Percentiles rank a stretch among this genome's conserved stretches.
Conservation (phyloP, 1,140 invertebrate species). For the Drosophila baimaii region DNA sequence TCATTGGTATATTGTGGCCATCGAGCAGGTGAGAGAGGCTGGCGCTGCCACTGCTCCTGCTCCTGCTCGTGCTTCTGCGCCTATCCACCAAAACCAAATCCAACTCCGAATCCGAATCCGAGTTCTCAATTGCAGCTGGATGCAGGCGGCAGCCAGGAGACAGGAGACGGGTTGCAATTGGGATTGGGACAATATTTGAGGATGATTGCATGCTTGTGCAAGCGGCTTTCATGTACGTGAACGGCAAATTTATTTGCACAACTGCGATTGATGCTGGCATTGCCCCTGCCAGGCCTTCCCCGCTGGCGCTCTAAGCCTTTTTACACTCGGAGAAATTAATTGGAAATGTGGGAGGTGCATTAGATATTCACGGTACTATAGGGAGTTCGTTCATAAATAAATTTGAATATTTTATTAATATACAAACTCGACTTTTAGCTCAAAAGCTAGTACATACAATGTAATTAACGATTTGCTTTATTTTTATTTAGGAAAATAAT, state of each 20-base stretch:
- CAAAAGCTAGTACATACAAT: no score
- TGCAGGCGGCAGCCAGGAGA: conserved; percentile 1
- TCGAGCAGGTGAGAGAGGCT: conserved; percentile 10
- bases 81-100: conserved; percentile 6
- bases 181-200: conserved; percentile 78
- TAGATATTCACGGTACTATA: no score
- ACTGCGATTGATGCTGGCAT: conserved; percentile 69
- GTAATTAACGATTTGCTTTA: no score
- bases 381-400: no score
- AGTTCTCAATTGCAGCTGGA: conserved; percentile 8
- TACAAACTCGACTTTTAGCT: no score
- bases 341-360: neutral
- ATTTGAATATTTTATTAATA: no score
- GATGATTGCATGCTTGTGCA: conserved; percentile 80
- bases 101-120: neutral
- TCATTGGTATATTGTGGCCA: conserved; percentile 45
- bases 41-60: no score
- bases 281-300: neutral
- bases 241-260: conserved; percentile 80
- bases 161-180: conserved; percentile 27
- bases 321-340: neutral
- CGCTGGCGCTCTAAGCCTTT: neutral
- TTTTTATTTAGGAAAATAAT: no score
- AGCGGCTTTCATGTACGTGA: conserved; percentile 78
- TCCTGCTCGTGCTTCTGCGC: no score